Conservation (phyloP, 2,113 vertebrate genomes). For the Odocoileus hemionus region DNA sequence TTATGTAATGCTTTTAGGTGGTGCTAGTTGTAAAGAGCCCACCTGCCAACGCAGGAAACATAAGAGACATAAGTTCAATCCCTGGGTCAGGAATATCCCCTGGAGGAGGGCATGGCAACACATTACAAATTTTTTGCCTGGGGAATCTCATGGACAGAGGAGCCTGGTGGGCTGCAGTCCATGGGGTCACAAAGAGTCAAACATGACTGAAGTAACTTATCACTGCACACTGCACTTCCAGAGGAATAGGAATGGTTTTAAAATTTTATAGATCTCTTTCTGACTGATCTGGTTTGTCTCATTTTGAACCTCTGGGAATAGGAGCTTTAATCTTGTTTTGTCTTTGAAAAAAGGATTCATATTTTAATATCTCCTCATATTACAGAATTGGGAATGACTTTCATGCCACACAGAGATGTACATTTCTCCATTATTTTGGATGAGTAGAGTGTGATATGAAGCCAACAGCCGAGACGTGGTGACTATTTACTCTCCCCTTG, state of each 20-base stretch:
- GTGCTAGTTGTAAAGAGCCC: too few relatives aligned
- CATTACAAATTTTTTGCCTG: too few relatives aligned
- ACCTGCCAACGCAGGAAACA: too few relatives aligned
- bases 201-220: too few relatives aligned
- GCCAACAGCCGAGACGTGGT: not conserved
- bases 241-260: slow-evolving; percentile 26
- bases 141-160: too few relatives aligned
- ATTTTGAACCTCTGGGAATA: slow-evolving; percentile 34
- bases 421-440: not conserved
- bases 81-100: too few relatives aligned
- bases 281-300: slow-evolving; percentile 43
- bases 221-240: not conserved
- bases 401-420: not conserved
- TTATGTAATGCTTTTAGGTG: not conserved
- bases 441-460: not conserved
- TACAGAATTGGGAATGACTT: not conserved
- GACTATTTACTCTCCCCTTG: not conserved
- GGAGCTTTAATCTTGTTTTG: slow-evolving; percentile 44
- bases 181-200: too few relatives aligned
- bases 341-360: not conserved
- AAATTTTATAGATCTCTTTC: not conserved
- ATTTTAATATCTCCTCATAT: slow-evolving; percentile 48
- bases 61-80: too few relatives aligned
- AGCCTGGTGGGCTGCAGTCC: too few relatives aligned
- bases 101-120: too few relatives aligned